A percentile compares a stretch with the other conserved stretches of the same genome.
Evolutionary conservation across 2,113 vertebrate genomes (phyloP).

Genomic region (Notothenia coriiceps): DNA sequence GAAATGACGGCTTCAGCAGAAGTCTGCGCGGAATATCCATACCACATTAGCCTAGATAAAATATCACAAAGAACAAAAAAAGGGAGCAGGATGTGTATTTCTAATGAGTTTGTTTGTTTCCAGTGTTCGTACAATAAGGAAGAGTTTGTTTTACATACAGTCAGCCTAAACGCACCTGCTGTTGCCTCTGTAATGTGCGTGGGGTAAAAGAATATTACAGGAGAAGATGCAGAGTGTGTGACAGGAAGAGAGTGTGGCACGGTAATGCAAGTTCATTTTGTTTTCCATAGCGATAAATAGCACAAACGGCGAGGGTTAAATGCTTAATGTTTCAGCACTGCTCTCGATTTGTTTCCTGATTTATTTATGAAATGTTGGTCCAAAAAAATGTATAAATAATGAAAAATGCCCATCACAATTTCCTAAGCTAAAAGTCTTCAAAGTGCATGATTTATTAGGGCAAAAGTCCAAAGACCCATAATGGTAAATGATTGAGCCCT

Average conservation of each 20-base stretch:
- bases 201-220: conserved; percentile 37
- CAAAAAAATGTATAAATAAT: neutral
- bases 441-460: neutral
- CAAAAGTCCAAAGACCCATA: neutral
- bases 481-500: neutral
- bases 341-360: neutral
- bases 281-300: neutral
- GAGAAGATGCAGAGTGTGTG: conserved; percentile 11
- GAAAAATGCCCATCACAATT: neutral
- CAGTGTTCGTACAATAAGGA: conserved; percentile 42
- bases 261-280: neutral
- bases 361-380: neutral
- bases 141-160: conserved; percentile 66
- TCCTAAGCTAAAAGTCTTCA: neutral
- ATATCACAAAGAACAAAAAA: conserved; percentile 47
- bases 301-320: neutral
- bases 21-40: conserved; percentile 66
- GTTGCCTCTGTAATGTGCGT: conserved; percentile 29
- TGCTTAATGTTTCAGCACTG: neutral
- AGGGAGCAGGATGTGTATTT: conserved; percentile 50
- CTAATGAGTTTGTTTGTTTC: conserved; percentile 67
- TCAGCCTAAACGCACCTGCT: conserved; percentile 61
- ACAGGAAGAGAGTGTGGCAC: neutral
- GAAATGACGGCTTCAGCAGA: conserved; percentile 78
- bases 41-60: conserved; percentile 72